Evolutionary conservation across 2,888 invertebrate genomes (phyloP), one percentile per base, ranked within the genome.

Genomic region (Pterostichus madidus): DNA sequence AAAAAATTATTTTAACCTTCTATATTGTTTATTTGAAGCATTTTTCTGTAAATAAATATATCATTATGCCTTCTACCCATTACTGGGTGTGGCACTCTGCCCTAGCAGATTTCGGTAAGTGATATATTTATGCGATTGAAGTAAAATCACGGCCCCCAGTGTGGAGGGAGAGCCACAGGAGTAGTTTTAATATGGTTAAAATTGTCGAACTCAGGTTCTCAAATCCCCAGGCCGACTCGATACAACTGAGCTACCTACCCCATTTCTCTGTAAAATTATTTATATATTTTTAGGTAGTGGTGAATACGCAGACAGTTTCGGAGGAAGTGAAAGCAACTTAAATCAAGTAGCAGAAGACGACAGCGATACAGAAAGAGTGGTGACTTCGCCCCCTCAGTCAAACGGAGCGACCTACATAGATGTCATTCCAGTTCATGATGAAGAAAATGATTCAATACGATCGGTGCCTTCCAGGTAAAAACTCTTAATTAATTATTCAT

Each of bases 311-410:
- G 92, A 93, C 86, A 92, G 92, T 87, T 91, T 91, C 32, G 89
- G 91, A 24, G 91, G 91, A 80, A 92, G 91, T 86, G 92, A 93
- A 85, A 89, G 89, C 64, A 87, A 89, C 88, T 87, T 86, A 88
- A 87, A 89, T 88, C 87, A 86, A 88, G 90, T 88, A 73, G 86
- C 91, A 56, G 94, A 94, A 85, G 93, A 92, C 84, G 93, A 94
- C 84, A 92, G 92, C 84, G 93, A 93, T 85, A 91, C 90, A 5
- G 92, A 92, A n/a, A 87, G 87, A 85, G 86, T 84, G 85, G 80
- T 13, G 83, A 84, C 61, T 84, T 87, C 79, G 31, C 83, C 17
- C 53, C 83, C 84, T 59, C 86, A 87, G 75, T 86, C 88, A 73
- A 88, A 89, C 85, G 90, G 82, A 11, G 87, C 84, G 83, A 87